These are phyloP conservation scores for Oncorhynchus clarkii DNA, from an alignment of 2,113 vertebrate species.

Conservation along the genomic window DNA sequence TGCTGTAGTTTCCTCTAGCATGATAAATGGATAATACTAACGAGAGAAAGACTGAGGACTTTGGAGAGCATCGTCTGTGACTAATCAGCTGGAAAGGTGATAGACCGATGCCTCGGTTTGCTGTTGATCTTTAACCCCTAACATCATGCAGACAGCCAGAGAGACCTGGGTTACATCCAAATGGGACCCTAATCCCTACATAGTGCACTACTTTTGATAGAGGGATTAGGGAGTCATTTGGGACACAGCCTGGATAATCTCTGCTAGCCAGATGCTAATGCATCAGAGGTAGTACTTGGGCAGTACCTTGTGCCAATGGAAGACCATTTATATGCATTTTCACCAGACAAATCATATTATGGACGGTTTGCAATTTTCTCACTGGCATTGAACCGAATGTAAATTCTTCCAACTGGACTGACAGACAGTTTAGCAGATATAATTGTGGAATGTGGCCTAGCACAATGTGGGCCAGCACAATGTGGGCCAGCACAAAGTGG, in stretches of 20 bases:
- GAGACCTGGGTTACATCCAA: no score
- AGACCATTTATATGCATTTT: background rate
- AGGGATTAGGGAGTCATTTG: background rate
- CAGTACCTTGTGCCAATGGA: background rate
- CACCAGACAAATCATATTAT: background rate
- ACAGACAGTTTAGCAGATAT: background rate
- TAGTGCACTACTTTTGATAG: no score
- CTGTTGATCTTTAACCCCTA: conserved; percentile 1
- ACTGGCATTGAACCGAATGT: background rate
- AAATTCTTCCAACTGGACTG: background rate
- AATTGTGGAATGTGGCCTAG: background rate
- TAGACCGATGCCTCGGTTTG: background rate
- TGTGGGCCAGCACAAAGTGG: no score
- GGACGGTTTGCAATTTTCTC: background rate
- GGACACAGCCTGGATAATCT: conserved; percentile 8
- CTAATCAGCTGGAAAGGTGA: conserved; percentile 1
- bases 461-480: no score
- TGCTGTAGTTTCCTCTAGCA: background rate
- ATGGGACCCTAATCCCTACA: no score
- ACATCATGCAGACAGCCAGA: conserved; percentile 13
- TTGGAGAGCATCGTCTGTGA: background rate
- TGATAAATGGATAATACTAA: no score
- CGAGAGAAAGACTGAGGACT: background rate
- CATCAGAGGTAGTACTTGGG: conserved; percentile 4
- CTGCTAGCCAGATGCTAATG: conserved; percentile 30